phyloP scores from a whole-genome alignment of 2,797 vertebrate species.

The Gorsachius magnificus region DNA sequence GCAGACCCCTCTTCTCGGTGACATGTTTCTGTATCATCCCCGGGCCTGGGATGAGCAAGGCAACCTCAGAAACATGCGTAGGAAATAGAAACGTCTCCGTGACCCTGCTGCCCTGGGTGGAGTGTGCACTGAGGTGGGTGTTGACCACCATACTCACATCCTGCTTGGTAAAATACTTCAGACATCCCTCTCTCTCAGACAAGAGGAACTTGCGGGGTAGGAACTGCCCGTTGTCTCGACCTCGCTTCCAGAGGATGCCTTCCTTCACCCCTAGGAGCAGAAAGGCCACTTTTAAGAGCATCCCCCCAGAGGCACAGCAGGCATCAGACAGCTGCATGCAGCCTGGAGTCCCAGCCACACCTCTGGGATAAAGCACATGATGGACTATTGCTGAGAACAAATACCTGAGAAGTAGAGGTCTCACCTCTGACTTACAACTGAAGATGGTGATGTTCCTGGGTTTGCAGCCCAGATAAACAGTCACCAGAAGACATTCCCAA shows the following conservation, averaged over 20 bases:
- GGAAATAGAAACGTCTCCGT: background rate
- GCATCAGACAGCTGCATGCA: background rate
- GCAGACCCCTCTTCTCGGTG: background rate
- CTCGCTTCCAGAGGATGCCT: constrained; percentile 87
- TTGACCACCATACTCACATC: constrained; percentile 80
- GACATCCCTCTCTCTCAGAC: constrained; percentile 84
- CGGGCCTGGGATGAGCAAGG: background rate
- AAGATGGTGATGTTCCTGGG: background rate
- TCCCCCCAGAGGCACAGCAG: background rate
- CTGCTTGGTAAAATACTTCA: constrained; percentile 89
- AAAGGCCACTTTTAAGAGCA: background rate
- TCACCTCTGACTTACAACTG: background rate
- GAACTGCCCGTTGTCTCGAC: constrained; percentile 89
- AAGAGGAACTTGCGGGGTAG: constrained; percentile 86
- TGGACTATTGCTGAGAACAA: background rate
- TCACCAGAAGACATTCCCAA: background rate
- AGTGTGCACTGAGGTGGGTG: background rate
- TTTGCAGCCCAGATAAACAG: background rate
- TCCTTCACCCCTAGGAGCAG: constrained; percentile 79
- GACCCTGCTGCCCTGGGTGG: background rate
- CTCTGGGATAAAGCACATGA: background rate
- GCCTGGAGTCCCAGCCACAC: background rate
- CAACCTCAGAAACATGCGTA: background rate
- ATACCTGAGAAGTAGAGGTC: background rate
- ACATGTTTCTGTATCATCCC: background rate